These are phyloP conservation scores for Ciconia maguari DNA, from an alignment of 2,113 vertebrate genomes.

Conservation along the genomic window DNA sequence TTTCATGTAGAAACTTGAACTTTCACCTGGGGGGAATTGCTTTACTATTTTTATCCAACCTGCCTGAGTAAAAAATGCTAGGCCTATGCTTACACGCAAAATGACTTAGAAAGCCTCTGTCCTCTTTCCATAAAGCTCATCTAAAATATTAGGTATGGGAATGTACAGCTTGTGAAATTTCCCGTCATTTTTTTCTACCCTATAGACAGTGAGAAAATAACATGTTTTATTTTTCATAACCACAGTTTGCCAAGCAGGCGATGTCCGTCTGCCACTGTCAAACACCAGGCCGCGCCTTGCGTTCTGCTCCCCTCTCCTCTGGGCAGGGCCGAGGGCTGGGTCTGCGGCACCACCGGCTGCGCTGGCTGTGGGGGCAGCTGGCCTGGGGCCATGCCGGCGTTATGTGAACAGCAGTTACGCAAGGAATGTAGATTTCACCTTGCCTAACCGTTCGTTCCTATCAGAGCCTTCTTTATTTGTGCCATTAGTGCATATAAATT, in stretches of 20 bases:
- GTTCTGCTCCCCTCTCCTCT: background rate
- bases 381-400: background rate
- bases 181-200: background rate
- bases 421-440: conserved; percentile 43
- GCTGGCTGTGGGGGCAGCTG: background rate
- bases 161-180: background rate
- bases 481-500: background rate
- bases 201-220: background rate
- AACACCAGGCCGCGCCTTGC: no score
- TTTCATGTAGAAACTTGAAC: background rate
- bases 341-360: background rate
- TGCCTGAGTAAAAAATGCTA: background rate
- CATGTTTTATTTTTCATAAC: background rate
- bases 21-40: background rate
- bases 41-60: background rate
- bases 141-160: background rate
- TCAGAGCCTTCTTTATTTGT: background rate
- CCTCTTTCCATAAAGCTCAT: background rate
- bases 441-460: background rate
- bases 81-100: background rate
- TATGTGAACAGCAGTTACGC: conserved; percentile 27
- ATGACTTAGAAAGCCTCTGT: background rate
- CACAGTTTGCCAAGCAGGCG: background rate
- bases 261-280: accelerated
- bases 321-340: no score